Conservation (phyloP, 2,113 vertebrate genomes). For the Phrynosoma blainvillii region DNA sequence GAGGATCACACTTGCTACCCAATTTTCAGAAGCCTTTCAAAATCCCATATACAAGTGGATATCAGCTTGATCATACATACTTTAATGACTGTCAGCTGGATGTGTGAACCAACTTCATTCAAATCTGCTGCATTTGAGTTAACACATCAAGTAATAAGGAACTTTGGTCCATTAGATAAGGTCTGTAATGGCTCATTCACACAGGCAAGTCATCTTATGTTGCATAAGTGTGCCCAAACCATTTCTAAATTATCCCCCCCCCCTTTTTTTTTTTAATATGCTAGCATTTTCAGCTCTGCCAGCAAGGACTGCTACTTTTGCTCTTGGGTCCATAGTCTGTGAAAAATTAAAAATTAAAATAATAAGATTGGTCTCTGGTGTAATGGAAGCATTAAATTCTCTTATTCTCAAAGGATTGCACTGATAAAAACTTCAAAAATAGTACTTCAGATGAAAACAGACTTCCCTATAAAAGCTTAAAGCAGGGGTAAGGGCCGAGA, state of each 20-base stretch:
- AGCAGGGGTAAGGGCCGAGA: too few species aligned
- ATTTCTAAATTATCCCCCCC: not conserved
- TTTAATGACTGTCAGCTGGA: not conserved
- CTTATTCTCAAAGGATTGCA: not conserved
- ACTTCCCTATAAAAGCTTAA: not conserved
- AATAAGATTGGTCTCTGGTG: not conserved
- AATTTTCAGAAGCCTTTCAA: not conserved
- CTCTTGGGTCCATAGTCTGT: not conserved
- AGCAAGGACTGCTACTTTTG: not conserved
- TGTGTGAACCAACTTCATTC: not conserved
- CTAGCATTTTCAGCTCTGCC: not conserved
- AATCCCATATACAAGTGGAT: not conserved
- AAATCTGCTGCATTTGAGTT: not conserved
- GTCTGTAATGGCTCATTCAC: not conserved
- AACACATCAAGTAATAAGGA: not conserved
- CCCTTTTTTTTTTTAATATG: not conserved
- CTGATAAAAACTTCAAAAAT: fast-evolving
- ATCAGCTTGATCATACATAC: not conserved
- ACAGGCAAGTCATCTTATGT: too few species aligned
- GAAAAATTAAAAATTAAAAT: not conserved
- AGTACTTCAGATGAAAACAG: not conserved
- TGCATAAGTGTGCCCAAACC: not conserved
- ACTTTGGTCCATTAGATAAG: not conserved
- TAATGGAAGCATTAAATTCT: not conserved
- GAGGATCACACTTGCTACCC: too few species aligned